These are phyloP conservation scores for Lamellibrachia columna DNA, from an alignment of 2,888 invertebrate genomes.

Conservation along the genomic window DNA sequence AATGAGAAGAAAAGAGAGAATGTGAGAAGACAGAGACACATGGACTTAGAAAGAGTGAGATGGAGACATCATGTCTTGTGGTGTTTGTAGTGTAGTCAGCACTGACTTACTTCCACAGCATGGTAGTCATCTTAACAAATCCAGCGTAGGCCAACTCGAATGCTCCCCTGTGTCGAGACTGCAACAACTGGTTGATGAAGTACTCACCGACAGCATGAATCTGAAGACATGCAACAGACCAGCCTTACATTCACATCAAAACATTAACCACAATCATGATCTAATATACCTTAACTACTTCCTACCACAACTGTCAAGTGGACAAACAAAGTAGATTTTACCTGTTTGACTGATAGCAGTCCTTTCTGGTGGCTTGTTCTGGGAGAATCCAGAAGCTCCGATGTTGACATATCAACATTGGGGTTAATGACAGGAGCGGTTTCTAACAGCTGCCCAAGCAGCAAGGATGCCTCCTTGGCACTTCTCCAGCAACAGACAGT, in stretches of 20 bases:
- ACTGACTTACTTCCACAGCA: constrained; percentile 72
- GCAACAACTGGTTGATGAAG: constrained; percentile 65
- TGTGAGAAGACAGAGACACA: too few species aligned
- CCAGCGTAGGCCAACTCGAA: constrained; percentile 95
- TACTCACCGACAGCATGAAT: constrained; percentile 54
- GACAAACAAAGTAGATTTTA: not conserved
- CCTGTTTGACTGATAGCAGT: constrained; percentile 23
- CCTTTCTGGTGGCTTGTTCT: not conserved
- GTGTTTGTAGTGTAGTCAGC: not conserved
- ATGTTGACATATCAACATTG: constrained; percentile 13
- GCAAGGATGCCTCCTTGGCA: constrained; percentile 81
- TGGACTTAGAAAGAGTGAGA: too few species aligned
- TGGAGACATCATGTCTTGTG: too few species aligned
- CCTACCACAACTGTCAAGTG: not conserved
- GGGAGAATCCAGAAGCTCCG: not conserved
- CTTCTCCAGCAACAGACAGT: constrained; percentile 92
- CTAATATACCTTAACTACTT: not conserved
- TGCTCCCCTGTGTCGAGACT: constrained; percentile 93
- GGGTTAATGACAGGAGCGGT: constrained; percentile 33
- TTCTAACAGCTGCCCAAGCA: constrained; percentile 59
- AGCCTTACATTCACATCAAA: not conserved
- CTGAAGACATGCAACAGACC: constrained; percentile 41
- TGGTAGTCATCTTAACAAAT: constrained; percentile 79
- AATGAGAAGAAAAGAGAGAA: too few species aligned
- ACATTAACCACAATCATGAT: not conserved